These are phyloP conservation scores for Ciconia maguari DNA, from an alignment of 2,113 vertebrate genomes.

Conservation along the genomic window DNA sequence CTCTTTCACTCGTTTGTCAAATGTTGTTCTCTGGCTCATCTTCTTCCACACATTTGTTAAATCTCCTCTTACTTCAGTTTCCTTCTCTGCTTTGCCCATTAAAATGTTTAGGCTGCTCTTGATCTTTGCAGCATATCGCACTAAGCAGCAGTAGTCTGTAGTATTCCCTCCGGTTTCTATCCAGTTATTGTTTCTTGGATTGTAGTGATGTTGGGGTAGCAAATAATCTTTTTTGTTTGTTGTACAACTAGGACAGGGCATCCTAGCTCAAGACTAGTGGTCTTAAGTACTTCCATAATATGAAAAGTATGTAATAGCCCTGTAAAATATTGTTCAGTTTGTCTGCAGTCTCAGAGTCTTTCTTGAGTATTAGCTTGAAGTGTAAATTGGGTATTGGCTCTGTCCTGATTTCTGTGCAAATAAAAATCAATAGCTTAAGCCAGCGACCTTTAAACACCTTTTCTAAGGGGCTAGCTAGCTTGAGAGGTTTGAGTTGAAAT, in stretches of 20 bases:
- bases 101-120: background rate
- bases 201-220: too few species aligned
- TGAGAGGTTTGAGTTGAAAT: background rate
- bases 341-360: background rate
- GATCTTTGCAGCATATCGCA: background rate
- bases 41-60: background rate
- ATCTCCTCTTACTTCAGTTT: background rate
- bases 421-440: background rate
- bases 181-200: background rate
- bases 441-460: background rate
- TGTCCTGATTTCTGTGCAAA: background rate
- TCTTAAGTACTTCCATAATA: background rate
- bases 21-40: background rate
- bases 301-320: background rate
- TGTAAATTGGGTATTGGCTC: background rate
- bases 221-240: background rate
- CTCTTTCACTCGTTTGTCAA: background rate
- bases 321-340: background rate
- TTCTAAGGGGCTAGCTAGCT: background rate
- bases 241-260: background rate
- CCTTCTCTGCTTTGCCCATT: background rate
- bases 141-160: background rate
- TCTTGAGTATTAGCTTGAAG: background rate
- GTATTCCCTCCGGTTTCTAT: background rate
- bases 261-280: background rate